A percentile compares a stretch with the other conserved stretches of the same genome.
Evolutionary conservation across 1,140 invertebrate genomes (phyloP).

Genomic region (Delia radicum): DNA sequence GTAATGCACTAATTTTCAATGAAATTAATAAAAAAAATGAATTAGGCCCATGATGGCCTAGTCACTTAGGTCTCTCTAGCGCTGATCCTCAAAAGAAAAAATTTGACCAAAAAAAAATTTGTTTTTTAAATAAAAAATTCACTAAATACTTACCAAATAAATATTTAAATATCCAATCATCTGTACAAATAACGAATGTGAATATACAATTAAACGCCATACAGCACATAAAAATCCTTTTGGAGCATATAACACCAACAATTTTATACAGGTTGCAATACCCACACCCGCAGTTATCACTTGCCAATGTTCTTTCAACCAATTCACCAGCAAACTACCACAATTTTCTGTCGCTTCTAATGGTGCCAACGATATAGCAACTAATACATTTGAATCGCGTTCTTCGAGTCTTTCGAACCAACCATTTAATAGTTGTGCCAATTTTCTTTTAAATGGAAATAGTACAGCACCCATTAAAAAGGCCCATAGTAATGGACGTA

Average conservation of each 20-base stretch:
- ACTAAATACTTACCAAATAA: constrained; percentile 52
- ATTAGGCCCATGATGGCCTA: no score
- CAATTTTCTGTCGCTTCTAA: constrained; percentile 66
- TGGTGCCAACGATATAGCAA: constrained; percentile 71
- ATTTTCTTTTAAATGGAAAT: constrained; percentile 77
- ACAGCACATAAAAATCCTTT: constrained; percentile 58
- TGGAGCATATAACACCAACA: constrained; percentile 61
- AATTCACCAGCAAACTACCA: constrained; percentile 67
- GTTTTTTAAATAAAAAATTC: no score
- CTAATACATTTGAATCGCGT: constrained; percentile 61
- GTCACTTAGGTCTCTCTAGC: no score
- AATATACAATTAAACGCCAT: constrained; percentile 56
- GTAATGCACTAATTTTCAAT: no score
- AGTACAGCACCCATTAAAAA: constrained; percentile 85
- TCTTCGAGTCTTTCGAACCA: constrained; percentile 68
- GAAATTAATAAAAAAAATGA: no score
- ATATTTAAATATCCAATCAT: constrained; percentile 58
- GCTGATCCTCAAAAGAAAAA: no score
- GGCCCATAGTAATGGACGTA: constrained; percentile 92
- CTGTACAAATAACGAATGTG: constrained; percentile 52
- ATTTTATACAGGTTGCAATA: constrained; percentile 41
- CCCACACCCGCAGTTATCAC: constrained; percentile 55
- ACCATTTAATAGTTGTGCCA: constrained; percentile 65
- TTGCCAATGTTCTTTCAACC: constrained; percentile 61
- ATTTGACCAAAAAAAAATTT: background rate